Evolutionary conservation across 2,888 invertebrate species (phyloP), one percentile per base, ranked within the genome.

Genomic region (Gasteruption jaculator): DNA sequence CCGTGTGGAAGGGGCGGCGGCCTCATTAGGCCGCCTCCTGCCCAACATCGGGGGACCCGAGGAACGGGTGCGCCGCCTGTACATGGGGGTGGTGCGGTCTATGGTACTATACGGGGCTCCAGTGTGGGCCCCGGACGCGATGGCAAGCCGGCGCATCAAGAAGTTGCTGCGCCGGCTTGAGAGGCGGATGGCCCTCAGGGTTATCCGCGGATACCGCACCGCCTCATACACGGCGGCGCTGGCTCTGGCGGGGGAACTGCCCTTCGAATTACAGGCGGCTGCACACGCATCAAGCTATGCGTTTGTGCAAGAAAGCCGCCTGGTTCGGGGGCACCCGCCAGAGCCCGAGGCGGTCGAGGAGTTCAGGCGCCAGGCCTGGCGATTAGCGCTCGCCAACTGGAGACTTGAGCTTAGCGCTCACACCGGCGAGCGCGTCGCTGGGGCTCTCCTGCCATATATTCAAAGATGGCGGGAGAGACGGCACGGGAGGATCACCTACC

Each of bases 101-200:
- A 31, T 31, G 31, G 31, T 14, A n/a, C 11, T 11, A 5, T 31
- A 31, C 15, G 31, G 31, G n/a, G 11, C 5, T 10, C 31, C 31
- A 5, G 31, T 31, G 31, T 31, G 31, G 31, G 15, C 31, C 12
- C 7, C 7, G n/a, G 31, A 31, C 31, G 5, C 16, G 1, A 14
- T 30, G 31, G 31, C 15, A 7, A 34, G 19, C 16, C 16, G 8
- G 34, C 10, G 34, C 4, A 10, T 18, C 16, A 3, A 11, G 5
- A 8, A 2, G 2, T 14, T 25, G 7, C 31, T 24, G 15, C 14
- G 31, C 5, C 14, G 31, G 5, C 14, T 14, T 6, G 11, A 31
- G 15, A 4, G 31, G 2, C 5, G 31, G 15, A 12, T 31, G 31
- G 31, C 31, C 15, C 12, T 31, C 31, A 11, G 31, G 15, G 31